These are phyloP conservation scores for Phaonia tiefii DNA, from an alignment of 2,888 invertebrate species.

Conservation along the genomic window DNA sequence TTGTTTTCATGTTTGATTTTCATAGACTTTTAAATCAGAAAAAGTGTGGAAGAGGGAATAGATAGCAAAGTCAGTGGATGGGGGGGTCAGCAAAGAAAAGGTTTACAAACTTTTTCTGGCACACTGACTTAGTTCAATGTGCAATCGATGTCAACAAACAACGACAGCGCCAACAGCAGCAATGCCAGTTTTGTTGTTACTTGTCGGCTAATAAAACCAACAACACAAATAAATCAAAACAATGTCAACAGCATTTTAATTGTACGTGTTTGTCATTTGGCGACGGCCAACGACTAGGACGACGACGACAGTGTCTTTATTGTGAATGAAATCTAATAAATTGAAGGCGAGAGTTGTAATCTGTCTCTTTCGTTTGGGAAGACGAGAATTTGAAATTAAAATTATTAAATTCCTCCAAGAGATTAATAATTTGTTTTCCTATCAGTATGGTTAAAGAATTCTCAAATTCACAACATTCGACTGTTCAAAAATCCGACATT, in stretches of 20 bases:
- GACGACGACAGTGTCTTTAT: too few species aligned
- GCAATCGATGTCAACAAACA: constrained; percentile 64
- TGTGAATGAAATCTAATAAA: too few species aligned
- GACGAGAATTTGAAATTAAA: too few species aligned
- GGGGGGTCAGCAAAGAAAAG: constrained; percentile 51
- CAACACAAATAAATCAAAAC: constrained; percentile 29
- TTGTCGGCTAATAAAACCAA: neutral
- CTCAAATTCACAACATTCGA: too few species aligned
- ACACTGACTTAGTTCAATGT: constrained; percentile 77
- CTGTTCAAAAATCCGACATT: too few species aligned
- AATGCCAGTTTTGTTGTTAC: neutral
- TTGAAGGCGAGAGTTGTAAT: too few species aligned
- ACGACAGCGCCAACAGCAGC: constrained; percentile 16
- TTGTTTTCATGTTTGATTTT: constrained; percentile 5
- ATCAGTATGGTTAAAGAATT: too few species aligned
- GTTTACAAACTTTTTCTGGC: constrained; percentile 77
- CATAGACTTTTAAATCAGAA: neutral
- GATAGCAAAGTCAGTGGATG: neutral
- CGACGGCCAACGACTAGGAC: too few species aligned
- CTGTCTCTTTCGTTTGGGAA: too few species aligned
- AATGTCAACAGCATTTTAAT: constrained; percentile 62
- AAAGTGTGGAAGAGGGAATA: neutral
- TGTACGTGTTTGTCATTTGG: constrained; percentile 10
- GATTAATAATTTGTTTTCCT: too few species aligned
- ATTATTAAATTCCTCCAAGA: too few species aligned